A percentile compares a stretch with the other conserved stretches of the same genome.
Conservation (phyloP, 2,113 vertebrate genomes). For the Meleagris gallopavo region DNA sequence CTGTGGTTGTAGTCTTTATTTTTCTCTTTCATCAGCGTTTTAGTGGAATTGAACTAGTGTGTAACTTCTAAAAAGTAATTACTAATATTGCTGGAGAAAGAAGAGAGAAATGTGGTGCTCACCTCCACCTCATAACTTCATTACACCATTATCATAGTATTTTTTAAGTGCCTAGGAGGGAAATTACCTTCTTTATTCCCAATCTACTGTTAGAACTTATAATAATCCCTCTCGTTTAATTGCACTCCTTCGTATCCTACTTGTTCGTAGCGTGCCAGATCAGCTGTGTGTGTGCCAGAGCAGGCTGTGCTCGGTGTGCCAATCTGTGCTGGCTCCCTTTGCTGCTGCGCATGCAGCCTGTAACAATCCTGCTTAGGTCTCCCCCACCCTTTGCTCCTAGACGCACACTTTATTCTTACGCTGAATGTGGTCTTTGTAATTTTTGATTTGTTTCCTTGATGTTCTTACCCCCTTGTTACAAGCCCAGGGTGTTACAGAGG, state of each 20-base stretch:
- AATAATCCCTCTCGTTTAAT: not conserved
- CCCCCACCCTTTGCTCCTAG: not conserved
- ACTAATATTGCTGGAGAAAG: not conserved
- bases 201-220: not conserved
- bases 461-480: not conserved
- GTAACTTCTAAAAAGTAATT: not conserved
- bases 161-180: not conserved
- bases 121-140: not conserved
- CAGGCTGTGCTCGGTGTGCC: fast-evolving
- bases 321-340: fast-evolving
- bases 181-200: not conserved
- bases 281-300: fast-evolving
- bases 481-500: not conserved
- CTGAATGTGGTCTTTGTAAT: not conserved
- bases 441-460: not conserved
- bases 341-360: not conserved
- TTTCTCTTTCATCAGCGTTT: not conserved
- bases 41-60: not conserved
- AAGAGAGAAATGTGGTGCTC: not conserved
- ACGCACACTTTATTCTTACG: not conserved
- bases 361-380: not conserved
- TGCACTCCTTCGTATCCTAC: not conserved
- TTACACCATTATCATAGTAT: not conserved
- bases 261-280: not conserved
- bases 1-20: not conserved